These are phyloP conservation scores for Heteropelma amictum DNA, from an alignment of 2,888 invertebrate species.

Conservation along the genomic window DNA sequence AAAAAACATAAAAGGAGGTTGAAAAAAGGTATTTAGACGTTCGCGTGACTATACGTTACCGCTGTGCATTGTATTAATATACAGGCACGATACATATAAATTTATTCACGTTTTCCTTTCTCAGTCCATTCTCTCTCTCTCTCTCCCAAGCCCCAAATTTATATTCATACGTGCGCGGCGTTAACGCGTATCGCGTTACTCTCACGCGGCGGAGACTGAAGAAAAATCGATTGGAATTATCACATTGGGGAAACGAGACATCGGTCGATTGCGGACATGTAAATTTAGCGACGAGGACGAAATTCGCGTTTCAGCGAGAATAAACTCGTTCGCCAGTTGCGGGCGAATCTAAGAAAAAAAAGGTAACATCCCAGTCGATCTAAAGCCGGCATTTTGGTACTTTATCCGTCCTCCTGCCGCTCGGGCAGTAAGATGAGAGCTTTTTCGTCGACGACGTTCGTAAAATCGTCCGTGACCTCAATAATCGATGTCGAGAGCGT, in stretches of 20 bases:
- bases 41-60: conserved; percentile 42
- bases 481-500: conserved; percentile 54
- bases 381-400: no score
- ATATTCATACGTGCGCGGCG: not conserved
- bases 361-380: no score
- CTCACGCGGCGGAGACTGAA: not conserved
- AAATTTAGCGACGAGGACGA: no score
- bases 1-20: no score
- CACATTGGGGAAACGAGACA: not conserved
- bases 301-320: no score
- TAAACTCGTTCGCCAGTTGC: no score
- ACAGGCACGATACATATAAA: conserved; percentile 2
- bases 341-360: no score
- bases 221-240: conserved; percentile 14
- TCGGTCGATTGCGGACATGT: no score
- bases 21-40: conserved; percentile 9
- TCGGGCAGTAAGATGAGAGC: not conserved
- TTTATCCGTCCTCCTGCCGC: no score
- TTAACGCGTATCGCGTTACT: not conserved
- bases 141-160: not conserved
- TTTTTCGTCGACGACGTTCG: not conserved
- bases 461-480: conserved; percentile 57
- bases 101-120: conserved; percentile 19
- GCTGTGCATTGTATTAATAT: not conserved
- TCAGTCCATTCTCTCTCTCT: not conserved